Conservation (phyloP, 2,888 invertebrate genomes). For the Platerodrilus igneus region DNA sequence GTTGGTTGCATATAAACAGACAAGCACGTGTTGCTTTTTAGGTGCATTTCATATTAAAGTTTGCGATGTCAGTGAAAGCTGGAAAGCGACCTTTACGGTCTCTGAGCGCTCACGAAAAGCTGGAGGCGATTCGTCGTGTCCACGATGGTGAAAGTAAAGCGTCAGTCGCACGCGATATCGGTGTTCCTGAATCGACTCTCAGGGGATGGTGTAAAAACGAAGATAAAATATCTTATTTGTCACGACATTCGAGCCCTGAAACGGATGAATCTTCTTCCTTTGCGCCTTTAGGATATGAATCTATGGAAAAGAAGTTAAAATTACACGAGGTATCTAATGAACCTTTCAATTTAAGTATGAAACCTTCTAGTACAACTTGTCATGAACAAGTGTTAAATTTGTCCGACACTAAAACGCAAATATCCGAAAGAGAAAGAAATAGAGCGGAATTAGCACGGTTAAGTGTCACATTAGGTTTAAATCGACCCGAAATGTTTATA, state of each 20-base stretch:
- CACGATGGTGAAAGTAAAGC: constrained; percentile 83
- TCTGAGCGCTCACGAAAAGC: constrained; percentile 71
- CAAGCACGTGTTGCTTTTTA: constrained; percentile 34
- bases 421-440: constrained; percentile 40
- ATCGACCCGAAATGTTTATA: constrained; percentile 43
- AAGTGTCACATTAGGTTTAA: constrained; percentile 46
- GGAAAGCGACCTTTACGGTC: constrained; percentile 75
- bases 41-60: not conserved
- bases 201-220: constrained; percentile 87
- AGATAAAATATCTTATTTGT: constrained; percentile 67
- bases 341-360: constrained; percentile 25
- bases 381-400: no score
- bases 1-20: constrained; percentile 32
- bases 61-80: constrained; percentile 61
- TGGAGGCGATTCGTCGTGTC: constrained; percentile 75
- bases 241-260: constrained; percentile 67
- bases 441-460: constrained; percentile 51
- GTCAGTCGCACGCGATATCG: constrained; percentile 78
- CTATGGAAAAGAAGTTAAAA: constrained; percentile 30
- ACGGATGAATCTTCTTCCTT: constrained; percentile 52
- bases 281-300: constrained; percentile 1
- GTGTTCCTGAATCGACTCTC: constrained; percentile 80
- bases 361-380: constrained; percentile 14
- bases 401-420: constrained; percentile 14
- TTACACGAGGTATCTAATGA: constrained; percentile 32